phyloP scores from a whole-genome alignment of 2,113 vertebrate species.

The Trogon surrucura region DNA sequence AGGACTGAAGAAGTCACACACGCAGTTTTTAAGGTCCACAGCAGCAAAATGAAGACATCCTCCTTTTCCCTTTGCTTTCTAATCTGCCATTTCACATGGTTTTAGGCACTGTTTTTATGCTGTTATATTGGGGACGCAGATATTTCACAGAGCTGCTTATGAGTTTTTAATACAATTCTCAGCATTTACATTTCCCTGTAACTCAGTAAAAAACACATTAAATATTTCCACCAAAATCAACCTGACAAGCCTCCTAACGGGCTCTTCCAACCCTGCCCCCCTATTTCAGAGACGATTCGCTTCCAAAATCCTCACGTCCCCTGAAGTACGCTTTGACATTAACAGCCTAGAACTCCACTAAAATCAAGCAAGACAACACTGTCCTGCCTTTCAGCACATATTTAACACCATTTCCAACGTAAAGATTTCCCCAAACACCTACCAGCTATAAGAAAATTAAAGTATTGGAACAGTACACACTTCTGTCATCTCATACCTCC shows the following conservation, averaged over 20 bases:
- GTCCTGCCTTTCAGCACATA: neutral
- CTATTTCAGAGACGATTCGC: neutral
- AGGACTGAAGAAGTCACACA: neutral
- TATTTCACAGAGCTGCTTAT: neutral
- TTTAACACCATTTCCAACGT: neutral
- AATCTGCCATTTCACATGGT: neutral
- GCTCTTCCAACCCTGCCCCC: neutral
- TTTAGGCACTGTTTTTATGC: neutral
- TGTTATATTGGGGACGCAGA: neutral
- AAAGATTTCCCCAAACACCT: neutral
- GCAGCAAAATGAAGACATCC: neutral
- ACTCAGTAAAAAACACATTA: neutral
- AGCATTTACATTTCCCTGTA: neutral
- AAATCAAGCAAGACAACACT: neutral
- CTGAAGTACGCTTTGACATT: neutral
- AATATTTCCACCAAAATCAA: neutral
- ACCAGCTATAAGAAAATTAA: neutral
- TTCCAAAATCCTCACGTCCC: neutral
- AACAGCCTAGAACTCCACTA: neutral
- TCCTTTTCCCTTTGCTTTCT: neutral
- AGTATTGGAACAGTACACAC: fast-evolving
- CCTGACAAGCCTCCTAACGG: neutral
- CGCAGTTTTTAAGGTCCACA: neutral
- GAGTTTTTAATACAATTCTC: neutral
- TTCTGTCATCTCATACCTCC: neutral